Percentiles rank a stretch among this genome's conserved stretches.
Conservation (phyloP, 2,888 invertebrate genomes). For the Trachelus tabidus region DNA sequence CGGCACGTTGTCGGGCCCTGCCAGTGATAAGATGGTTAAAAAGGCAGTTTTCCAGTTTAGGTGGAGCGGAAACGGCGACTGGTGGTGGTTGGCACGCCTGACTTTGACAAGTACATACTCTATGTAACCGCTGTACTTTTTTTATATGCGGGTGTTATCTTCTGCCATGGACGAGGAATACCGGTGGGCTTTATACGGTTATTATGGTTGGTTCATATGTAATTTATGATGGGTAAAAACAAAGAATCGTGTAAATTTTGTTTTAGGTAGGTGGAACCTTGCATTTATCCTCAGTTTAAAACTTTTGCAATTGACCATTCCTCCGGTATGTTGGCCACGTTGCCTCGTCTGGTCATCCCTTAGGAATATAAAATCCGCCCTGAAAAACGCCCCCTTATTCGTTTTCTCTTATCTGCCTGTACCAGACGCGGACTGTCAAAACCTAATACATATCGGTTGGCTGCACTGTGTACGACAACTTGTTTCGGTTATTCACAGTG, state of each 20-base stretch:
- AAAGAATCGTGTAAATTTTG: no score
- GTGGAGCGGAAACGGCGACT: slow-evolving; percentile 28
- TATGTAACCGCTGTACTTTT: not conserved
- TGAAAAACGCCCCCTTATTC: slow-evolving; percentile 42
- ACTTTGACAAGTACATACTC: not conserved
- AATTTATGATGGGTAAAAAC: not conserved
- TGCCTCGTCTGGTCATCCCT: slow-evolving; percentile 25
- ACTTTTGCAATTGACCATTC: not conserved
- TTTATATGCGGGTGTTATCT: slow-evolving; percentile 54
- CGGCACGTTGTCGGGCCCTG: slow-evolving; percentile 10
- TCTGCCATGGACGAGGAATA: not conserved
- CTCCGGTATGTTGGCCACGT: not conserved
- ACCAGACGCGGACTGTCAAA: not conserved
- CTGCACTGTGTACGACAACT: not conserved
- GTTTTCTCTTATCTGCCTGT: not conserved
- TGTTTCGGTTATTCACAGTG: not conserved
- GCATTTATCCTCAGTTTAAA: not conserved
- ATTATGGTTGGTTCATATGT: not conserved
- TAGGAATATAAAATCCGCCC: slow-evolving; percentile 45
- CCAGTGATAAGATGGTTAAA: slow-evolving; percentile 45
- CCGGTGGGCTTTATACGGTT: not conserved
- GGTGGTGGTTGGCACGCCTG: not conserved
- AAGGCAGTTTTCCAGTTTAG: slow-evolving; percentile 50
- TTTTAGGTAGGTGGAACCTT: no score
- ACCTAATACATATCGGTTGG: not conserved